These are phyloP conservation scores for Mobula hypostoma DNA, from an alignment of 2,113 vertebrate species.

Conservation along the genomic window DNA sequence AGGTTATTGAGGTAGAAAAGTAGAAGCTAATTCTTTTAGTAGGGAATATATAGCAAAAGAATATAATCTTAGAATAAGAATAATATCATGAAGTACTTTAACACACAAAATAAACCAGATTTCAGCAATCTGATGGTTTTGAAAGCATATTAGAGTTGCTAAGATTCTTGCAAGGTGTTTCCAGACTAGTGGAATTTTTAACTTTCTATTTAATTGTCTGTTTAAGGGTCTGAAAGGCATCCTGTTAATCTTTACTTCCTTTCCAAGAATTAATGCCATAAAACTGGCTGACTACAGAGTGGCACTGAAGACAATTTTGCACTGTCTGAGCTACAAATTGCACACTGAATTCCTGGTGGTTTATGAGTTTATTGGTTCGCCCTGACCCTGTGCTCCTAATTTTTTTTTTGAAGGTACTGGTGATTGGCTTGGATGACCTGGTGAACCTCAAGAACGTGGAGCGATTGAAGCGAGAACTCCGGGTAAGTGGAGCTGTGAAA, in stretches of 20 bases:
- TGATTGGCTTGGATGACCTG: conserved; percentile 78
- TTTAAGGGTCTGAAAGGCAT: not conserved
- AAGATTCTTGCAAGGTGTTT: too few relatives aligned
- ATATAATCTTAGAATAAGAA: too few relatives aligned
- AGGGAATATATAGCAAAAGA: too few relatives aligned
- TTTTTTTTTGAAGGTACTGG: conserved; percentile 57
- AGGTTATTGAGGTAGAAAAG: too few relatives aligned
- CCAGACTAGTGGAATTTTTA: too few relatives aligned
- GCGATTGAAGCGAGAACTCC: conserved; percentile 76
- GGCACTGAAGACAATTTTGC: not conserved
- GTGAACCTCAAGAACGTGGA: conserved; percentile 70
- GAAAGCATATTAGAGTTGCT: too few relatives aligned
- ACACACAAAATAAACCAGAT: too few relatives aligned
- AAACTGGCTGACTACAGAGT: not conserved
- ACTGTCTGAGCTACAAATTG: not conserved
- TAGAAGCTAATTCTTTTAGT: too few relatives aligned
- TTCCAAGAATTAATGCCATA: not conserved
- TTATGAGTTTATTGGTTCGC: not conserved
- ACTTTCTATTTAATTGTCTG: too few relatives aligned
- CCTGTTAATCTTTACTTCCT: not conserved
- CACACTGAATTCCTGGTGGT: not conserved
- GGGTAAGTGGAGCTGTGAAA: conserved; percentile 47
- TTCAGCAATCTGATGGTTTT: too few relatives aligned
- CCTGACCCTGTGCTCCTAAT: conserved; percentile 26
- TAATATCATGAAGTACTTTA: too few relatives aligned